phyloP scores from a whole-genome alignment of 2,888 invertebrate species.

The Liodrosophila aerea region DNA sequence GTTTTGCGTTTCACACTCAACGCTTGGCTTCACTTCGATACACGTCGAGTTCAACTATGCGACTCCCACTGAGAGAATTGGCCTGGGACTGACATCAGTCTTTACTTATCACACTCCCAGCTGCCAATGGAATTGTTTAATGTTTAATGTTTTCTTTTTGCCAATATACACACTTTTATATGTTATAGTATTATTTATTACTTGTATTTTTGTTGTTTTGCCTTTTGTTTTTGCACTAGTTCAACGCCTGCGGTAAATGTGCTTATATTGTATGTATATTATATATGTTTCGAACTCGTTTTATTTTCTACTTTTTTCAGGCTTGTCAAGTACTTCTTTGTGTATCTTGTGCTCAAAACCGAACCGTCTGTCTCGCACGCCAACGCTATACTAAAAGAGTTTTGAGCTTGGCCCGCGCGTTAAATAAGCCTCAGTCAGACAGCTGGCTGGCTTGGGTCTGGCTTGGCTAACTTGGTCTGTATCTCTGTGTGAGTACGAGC shows the following conservation, averaged over 20 bases:
- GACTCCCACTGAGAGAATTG: constrained; percentile 13
- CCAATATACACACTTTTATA: background rate
- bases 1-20: constrained; percentile 68
- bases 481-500: constrained; percentile 14
- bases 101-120: constrained; percentile 13
- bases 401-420: constrained; percentile 62
- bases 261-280: constrained; percentile 42
- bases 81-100: constrained; percentile 58
- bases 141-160: constrained; percentile 35
- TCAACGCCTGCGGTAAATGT: constrained; percentile 57
- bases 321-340: constrained; percentile 50
- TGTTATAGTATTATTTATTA: constrained; percentile 32
- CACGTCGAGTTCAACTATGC: constrained; percentile 50
- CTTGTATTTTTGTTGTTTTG: constrained; percentile 44
- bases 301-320: constrained; percentile 31
- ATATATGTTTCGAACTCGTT: constrained; percentile 44
- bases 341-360: constrained; percentile 54
- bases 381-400: constrained; percentile 82
- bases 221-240: constrained; percentile 43
- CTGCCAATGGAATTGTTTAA: constrained; percentile 37
- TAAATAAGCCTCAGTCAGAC: constrained; percentile 75
- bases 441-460: constrained; percentile 51
- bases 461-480: constrained; percentile 43
- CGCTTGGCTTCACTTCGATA: constrained; percentile 69
- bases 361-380: constrained; percentile 80